Evolutionary conservation across 2,797 vertebrate genomes (phyloP).

Genomic region (Coilia nasus): DNA sequence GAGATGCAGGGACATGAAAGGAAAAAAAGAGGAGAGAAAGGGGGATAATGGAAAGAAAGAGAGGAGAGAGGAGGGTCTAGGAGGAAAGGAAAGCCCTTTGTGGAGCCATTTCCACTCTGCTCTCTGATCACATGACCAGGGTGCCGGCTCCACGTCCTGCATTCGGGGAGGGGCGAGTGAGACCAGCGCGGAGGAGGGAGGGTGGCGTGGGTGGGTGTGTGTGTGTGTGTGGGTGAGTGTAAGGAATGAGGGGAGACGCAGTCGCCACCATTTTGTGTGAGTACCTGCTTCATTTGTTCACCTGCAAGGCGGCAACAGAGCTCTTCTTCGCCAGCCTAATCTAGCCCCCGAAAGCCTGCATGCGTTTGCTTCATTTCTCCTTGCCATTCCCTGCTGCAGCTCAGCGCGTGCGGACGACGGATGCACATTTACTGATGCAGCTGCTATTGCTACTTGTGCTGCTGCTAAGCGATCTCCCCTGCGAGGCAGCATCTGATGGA

Average conservation of each 20-base stretch:
- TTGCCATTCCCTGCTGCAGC: background rate
- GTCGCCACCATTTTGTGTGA: slow-evolving; percentile 80
- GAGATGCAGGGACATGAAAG: background rate
- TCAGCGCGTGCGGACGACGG: background rate
- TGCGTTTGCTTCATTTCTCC: background rate
- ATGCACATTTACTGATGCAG: background rate
- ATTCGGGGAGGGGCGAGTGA: slow-evolving; percentile 65
- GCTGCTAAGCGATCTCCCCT: background rate
- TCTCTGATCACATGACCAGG: slow-evolving; percentile 74
- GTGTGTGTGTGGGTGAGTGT: no score
- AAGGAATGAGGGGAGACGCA: background rate
- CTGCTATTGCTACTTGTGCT: background rate
- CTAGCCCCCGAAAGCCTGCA: background rate
- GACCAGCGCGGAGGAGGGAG: slow-evolving; percentile 31
- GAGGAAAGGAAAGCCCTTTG: slow-evolving; percentile 34
- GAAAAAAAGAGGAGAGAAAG: background rate
- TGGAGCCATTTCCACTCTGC: slow-evolving; percentile 63
- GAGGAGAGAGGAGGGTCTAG: slow-evolving; percentile 53
- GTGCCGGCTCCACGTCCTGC: slow-evolving; percentile 69
- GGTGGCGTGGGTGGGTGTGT: slow-evolving; percentile 15
- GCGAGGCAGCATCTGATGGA: slow-evolving; percentile 17
- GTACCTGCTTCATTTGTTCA: slow-evolving; percentile 77
- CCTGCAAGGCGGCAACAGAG: slow-evolving; percentile 49
- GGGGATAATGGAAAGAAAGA: slow-evolving; percentile 35
- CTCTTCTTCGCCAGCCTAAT: background rate